These are phyloP conservation scores for Athene noctua DNA, from an alignment of 2,113 vertebrate species.

Conservation along the genomic window DNA sequence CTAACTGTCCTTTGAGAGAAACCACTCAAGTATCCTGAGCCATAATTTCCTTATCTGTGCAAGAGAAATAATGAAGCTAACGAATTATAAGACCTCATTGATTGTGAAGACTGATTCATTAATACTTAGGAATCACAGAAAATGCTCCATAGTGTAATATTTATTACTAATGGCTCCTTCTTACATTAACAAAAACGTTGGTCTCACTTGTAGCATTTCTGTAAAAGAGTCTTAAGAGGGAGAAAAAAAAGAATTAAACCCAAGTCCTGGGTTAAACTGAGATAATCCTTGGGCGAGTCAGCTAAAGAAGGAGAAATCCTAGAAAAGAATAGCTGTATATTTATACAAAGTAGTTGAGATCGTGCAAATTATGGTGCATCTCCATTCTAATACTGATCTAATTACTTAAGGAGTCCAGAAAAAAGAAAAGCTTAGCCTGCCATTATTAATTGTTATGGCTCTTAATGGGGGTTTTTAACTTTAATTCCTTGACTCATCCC, in stretches of 20 bases:
- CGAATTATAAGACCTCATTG: background rate
- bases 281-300: background rate
- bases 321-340: background rate
- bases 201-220: background rate
- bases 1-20: background rate
- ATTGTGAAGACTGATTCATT: background rate
- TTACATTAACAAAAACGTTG: rapidly evolving
- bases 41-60: background rate
- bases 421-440: background rate
- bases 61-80: background rate
- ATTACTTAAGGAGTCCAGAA: background rate
- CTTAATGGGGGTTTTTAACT: slow-evolving; percentile 33
- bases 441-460: background rate
- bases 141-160: background rate
- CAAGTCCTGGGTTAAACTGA: slow-evolving; percentile 4
- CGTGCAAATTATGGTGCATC: background rate
- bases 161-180: background rate
- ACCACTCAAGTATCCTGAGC: background rate
- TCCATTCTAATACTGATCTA: background rate
- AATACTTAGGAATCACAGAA: background rate
- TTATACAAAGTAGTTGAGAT: background rate
- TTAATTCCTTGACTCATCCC: background rate
- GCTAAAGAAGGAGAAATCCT: background rate
- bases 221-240: background rate
- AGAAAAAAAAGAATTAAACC: background rate